Base-by-base conservation (phyloP, 2,888 invertebrate species). In the Spilosoma lubricipeda region DNA sequence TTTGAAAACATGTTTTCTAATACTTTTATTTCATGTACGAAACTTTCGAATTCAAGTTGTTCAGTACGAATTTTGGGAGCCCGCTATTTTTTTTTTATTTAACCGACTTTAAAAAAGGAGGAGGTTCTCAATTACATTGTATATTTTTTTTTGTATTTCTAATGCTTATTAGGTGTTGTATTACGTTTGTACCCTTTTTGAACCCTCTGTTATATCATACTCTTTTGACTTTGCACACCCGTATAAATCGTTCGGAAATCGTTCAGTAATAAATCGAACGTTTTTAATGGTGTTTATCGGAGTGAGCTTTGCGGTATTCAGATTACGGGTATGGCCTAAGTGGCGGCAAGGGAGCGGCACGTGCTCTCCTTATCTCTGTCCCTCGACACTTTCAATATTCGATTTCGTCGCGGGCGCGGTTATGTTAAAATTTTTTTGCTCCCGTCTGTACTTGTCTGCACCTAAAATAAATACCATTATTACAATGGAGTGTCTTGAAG, bases 201-300 rank as follows among this genome's bases (percentile, higher is more conserved):
- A 71, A 76, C 80, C 71, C 80, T 84, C 80, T 82, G 80, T 72
- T 83, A 76, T 80, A 78, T 78, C 72, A 76, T 81, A 86, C 80
- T 82, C 84, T 84, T 74, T 80, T 67, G 70, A 81, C 75, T 84
- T 82, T 70, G 83, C 83, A 79, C 86, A 83, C 82, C 84, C 82
- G 85, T 87, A 91, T 93, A 92, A 92, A 92, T 94, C 92, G 93
- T 92, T 91, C 89, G 92, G 91, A 92, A 95, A 95, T 94, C 95
- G 93, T 94, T 93, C 87, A 85, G 94, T 93, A 95, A 95, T 95
- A 95, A 95, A 95, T 95, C 95, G 95, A 95, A 94, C 90, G 93
- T 93, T 95, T 95, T 95, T 95, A 95, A 95, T 95, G 95, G 95
- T 92, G 93, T 94, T 95, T 95, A 95, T 95, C 95, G 93, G 83